A percentile compares a stretch with the other conserved stretches of the same genome.
These are phyloP conservation scores for Scaptomyza graminum DNA, from an alignment of 1,140 invertebrate species.

Conservation along the genomic window DNA sequence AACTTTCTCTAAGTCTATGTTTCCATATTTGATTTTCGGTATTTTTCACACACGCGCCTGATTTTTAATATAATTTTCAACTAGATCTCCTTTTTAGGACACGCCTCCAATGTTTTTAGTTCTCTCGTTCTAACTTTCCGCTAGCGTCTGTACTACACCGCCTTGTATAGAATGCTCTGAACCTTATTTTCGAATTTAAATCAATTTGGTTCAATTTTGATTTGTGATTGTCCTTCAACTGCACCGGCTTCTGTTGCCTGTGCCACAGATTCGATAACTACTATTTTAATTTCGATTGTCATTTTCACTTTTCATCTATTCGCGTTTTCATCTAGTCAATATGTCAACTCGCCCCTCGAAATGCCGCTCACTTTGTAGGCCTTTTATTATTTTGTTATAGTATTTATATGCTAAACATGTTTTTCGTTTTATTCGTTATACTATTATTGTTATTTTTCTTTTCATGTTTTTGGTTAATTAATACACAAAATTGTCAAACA, in stretches of 20 bases:
- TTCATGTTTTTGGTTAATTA: conserved; percentile 45
- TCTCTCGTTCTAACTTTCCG: conserved; percentile 57
- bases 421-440: too few relatives aligned
- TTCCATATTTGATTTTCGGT: conserved; percentile 47
- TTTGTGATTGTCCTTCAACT: conserved; percentile 38
- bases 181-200: conserved; percentile 27
- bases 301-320: conserved; percentile 31
- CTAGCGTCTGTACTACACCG: conserved; percentile 72
- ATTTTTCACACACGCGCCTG: conserved; percentile 67
- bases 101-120: conserved; percentile 53
- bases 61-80: conserved; percentile 58
- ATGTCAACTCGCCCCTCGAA: conserved; percentile 10
- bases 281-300: conserved; percentile 11
- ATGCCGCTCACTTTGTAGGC: conserved; percentile 4
- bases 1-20: conserved; percentile 65
- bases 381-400: not conserved
- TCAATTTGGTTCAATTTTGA: conserved; percentile 23
- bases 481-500: conserved; percentile 45
- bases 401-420: not conserved
- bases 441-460: conserved; percentile 28
- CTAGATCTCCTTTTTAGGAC: conserved; percentile 54
- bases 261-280: conserved; percentile 24
- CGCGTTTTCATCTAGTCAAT: conserved; percentile 22
- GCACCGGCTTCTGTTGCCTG: conserved; percentile 51
- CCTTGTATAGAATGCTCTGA: conserved; percentile 67